Evolutionary conservation across 2,888 invertebrate species (phyloP).

Genomic region (Stenurella melanura): DNA sequence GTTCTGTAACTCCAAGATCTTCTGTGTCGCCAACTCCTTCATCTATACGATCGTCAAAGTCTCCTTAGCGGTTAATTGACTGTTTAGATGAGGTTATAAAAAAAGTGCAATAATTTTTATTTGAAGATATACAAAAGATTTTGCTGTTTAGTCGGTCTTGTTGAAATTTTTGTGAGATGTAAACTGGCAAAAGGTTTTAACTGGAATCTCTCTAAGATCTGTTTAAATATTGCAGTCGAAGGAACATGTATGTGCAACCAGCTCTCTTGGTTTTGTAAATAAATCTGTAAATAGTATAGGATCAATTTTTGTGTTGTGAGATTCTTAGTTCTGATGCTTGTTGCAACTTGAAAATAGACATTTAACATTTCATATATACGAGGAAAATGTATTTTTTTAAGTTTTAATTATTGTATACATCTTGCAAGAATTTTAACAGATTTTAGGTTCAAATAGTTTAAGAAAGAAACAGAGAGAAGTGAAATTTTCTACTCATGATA

Average conservation of each 20-base stretch:
- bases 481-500: not conserved
- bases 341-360: no score
- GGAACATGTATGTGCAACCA: not conserved
- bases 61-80: constrained; percentile 62
- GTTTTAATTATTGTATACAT: not conserved
- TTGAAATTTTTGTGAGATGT: not conserved
- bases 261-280: not conserved
- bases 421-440: not conserved
- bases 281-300: not conserved
- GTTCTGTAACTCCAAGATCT: constrained; percentile 64
- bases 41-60: constrained; percentile 61
- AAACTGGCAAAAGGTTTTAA: not conserved
- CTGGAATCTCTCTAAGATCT: not conserved
- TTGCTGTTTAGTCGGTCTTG: constrained; percentile 6
- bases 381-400: not conserved
- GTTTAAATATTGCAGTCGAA: not conserved
- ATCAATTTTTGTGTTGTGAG: not conserved
- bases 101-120: constrained; percentile 58
- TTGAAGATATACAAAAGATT: not conserved
- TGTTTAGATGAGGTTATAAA: constrained; percentile 53
- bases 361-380: no score
- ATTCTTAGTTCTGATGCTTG: no score
- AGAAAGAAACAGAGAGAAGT: not conserved
- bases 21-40: constrained; percentile 65
- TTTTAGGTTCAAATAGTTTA: not conserved